phyloP scores from a whole-genome alignment of 2,797 vertebrate genomes.

The Pseudocheirus occidentalis region DNA sequence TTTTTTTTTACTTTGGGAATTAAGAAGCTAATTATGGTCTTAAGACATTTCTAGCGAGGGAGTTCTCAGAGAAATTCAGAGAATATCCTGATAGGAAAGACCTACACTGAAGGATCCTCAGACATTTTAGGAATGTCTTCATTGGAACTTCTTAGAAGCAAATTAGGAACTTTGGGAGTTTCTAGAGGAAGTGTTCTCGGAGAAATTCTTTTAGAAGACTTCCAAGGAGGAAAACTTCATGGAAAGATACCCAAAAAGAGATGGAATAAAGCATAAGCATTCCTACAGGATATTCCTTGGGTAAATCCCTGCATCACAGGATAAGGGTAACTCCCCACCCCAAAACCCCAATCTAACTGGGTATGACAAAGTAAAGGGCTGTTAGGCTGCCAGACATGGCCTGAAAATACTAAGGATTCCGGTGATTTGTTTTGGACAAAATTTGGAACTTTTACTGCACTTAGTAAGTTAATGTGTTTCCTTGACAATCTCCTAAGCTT shows the following conservation, averaged over 20 bases:
- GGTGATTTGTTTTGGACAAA: not conserved
- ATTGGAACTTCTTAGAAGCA: not conserved
- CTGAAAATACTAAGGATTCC: not conserved
- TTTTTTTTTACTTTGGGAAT: not conserved
- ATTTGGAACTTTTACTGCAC: not conserved
- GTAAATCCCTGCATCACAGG: not conserved
- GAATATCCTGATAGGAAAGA: not conserved
- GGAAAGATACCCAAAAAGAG: not conserved
- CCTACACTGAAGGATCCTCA: not conserved
- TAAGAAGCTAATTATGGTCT: not conserved
- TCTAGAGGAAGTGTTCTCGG: not conserved
- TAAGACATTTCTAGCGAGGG: not conserved
- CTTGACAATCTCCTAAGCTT: not conserved
- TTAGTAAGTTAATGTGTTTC: not conserved
- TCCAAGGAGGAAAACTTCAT: not conserved
- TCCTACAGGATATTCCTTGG: not conserved
- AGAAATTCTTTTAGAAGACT: not conserved
- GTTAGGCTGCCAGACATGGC: not conserved
- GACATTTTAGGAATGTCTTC: not conserved
- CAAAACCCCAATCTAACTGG: not conserved
- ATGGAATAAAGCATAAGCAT: not conserved
- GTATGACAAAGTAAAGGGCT: not conserved
- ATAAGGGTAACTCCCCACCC: not conserved
- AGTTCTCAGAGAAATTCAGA: not conserved
- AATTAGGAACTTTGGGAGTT: not conserved